Conservation (phyloP, 2,888 invertebrate genomes). For the Choristoneura rosaceana region DNA sequence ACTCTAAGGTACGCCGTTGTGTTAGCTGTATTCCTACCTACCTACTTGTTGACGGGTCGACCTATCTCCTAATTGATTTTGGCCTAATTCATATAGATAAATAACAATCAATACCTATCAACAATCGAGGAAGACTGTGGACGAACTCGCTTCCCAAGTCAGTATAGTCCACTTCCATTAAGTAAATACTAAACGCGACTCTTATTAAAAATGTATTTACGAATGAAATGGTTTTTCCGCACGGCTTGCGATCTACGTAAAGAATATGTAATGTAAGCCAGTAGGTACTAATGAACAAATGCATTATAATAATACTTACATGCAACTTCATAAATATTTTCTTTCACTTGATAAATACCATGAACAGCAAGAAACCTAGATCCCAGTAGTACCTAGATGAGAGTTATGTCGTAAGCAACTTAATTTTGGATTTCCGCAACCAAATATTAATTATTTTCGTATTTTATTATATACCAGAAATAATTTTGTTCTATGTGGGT, state of each 20-base stretch:
- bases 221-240: not conserved
- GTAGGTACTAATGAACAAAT: not conserved
- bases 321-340: not conserved
- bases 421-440: not conserved
- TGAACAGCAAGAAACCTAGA: not conserved
- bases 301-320: not conserved
- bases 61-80: constrained; percentile 23
- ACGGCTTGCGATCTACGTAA: not conserved
- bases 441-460: not conserved
- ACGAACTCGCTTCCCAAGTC: not conserved
- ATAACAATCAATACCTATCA: constrained; percentile 20
- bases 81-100: constrained; percentile 8
- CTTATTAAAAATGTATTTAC: not conserved
- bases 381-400: too few relatives aligned
- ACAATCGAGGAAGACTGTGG: constrained; percentile 44
- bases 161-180: not conserved
- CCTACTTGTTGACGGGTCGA: constrained; percentile 12
- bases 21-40: not conserved
- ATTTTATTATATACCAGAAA: not conserved
- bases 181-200: not conserved
- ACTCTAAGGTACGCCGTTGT: not conserved
- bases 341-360: not conserved
- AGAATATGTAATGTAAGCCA: not conserved
- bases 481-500: not conserved
- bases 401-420: not conserved